A percentile compares a stretch with the other conserved stretches of the same genome.
Evolutionary conservation across 2,797 vertebrate species (phyloP).

Genomic region (Clarias platycephalus): DNA sequence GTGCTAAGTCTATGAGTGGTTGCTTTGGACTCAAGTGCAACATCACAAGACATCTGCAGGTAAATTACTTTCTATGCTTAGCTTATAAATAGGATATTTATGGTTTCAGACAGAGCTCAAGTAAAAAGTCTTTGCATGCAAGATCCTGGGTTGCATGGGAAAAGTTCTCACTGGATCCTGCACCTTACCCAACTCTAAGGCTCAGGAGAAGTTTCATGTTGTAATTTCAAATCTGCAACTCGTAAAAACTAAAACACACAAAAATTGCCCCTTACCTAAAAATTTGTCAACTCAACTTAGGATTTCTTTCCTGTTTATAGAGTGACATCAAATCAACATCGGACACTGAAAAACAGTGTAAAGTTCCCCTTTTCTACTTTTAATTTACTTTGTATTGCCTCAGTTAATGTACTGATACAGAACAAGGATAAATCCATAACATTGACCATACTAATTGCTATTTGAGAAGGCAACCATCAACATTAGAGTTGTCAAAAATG

Average conservation of each 20-base stretch:
- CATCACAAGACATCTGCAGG: neutral
- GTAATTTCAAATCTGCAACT: neutral
- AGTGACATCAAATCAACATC: neutral
- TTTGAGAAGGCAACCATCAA: neutral
- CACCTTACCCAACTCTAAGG: neutral
- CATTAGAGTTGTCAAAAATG: neutral
- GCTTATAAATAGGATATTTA: neutral
- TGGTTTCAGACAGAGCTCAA: neutral
- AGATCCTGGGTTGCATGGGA: neutral
- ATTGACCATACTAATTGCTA: neutral
- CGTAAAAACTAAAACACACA: neutral
- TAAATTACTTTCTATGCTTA: neutral
- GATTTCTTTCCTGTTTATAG: neutral
- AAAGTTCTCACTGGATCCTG: neutral
- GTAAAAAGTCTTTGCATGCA: neutral
- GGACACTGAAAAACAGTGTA: neutral
- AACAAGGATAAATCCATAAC: neutral
- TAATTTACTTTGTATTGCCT: neutral
- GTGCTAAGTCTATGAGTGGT: neutral
- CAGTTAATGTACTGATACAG: neutral
- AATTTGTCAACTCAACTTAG: neutral
- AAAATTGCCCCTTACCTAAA: neutral
- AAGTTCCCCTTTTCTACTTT: neutral
- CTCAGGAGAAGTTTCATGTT: neutral
- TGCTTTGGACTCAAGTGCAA: neutral